Evolutionary conservation across 2,888 invertebrate species (phyloP), one percentile per base, ranked within the genome.

Genomic region (Megamerina dolium): DNA sequence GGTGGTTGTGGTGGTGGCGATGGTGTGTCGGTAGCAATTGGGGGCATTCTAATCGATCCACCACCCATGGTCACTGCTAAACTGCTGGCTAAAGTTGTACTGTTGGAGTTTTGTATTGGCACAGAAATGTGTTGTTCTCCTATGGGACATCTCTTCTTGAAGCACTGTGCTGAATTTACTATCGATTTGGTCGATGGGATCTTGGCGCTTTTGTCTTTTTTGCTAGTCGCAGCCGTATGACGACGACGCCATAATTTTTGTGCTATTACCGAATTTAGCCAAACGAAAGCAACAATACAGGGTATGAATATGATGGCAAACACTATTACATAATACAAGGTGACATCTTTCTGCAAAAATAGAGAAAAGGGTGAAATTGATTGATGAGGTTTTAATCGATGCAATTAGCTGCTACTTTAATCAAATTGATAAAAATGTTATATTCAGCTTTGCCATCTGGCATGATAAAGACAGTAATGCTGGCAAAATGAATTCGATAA

Each of bases 251-350:
- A 77, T 39, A 78, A 61, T 44, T 75, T 64, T n/a, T 60, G 60
- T 2, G 77, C 77, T 30, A 77, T 74, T 29, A 73, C 69, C 33
- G 68, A 64, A 51, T 78, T 77, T 17, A 77, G 63, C 70, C 74
- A 76, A 23, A 75, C 48, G 51, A 77, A 77, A 12, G 73, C 68
- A 14, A 68, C 45, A 36, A 76, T 56, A 18, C 75, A 64, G 18
- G 77, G 76, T 34, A 73, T 30, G 39, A 77, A 77, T 31, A 77
- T 70, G 19, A 76, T 59, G 34, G 51, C 53, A 35, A 72, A 63
- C 16, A 70, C 57, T 5, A 66, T 52, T 21, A 60, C 49, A 49
- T 64, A 57, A 48, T 68, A 69, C 41, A 58, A 49, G 6, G 56
- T 57, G 37, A 62, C 57, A 27, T 55, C 47, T 17, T 54, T 46